These are phyloP conservation scores for Phocoena sinus DNA, from an alignment of 2,113 vertebrate genomes.

Conservation along the genomic window DNA sequence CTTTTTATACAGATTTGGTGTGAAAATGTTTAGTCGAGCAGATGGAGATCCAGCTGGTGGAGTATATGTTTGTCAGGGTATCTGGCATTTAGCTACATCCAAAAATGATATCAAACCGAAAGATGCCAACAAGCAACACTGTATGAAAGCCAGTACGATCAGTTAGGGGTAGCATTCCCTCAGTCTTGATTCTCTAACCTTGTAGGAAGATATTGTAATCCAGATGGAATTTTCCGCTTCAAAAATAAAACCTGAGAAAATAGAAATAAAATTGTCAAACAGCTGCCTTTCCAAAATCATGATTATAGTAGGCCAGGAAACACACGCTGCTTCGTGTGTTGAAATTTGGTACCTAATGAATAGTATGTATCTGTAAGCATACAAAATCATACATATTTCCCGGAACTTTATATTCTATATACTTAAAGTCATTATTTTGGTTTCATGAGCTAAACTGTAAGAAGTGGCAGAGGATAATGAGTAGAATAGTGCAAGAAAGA, in stretches of 20 bases:
- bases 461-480: not conserved
- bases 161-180: constrained; percentile 70
- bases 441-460: constrained; percentile 3
- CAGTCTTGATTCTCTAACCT: constrained; percentile 53
- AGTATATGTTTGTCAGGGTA: constrained; percentile 84
- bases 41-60: constrained; percentile 92
- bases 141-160: constrained; percentile 64
- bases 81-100: constrained; percentile 83
- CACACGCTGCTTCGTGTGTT: constrained; percentile 14
- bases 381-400: constrained; percentile 60
- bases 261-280: constrained; percentile 66
- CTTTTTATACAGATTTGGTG: constrained; percentile 80
- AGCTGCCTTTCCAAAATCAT: constrained; percentile 65
- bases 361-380: constrained; percentile 57
- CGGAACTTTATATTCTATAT: constrained; percentile 53
- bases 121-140: constrained; percentile 76
- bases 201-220: constrained; percentile 53
- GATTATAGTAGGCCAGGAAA: constrained; percentile 58
- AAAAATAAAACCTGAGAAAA: constrained; percentile 61
- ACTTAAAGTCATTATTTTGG: constrained; percentile 51
- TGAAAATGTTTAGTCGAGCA: constrained; percentile 85
- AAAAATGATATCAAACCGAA: constrained; percentile 82
- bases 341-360: constrained; percentile 73
- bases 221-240: constrained; percentile 64
- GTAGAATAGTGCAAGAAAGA: not conserved